Conservation (phyloP, 2,113 vertebrate genomes). For the Alosa alosa region DNA sequence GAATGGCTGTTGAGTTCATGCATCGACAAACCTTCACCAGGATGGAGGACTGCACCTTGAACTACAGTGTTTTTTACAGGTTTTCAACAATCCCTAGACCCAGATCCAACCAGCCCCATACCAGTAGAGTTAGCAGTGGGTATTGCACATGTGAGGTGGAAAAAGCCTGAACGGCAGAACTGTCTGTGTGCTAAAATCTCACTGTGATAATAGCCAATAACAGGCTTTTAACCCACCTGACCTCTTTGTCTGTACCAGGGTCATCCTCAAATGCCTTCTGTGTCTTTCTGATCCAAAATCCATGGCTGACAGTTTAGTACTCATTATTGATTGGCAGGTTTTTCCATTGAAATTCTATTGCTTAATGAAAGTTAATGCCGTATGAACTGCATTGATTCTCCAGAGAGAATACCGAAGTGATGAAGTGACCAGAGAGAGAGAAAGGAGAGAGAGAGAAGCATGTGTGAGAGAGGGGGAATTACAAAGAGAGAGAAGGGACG, state of each 20-base stretch:
- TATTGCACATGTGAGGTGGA: background rate
- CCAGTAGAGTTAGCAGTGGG: background rate
- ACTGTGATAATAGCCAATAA: background rate
- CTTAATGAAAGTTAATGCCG: no score
- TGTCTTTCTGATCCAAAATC: background rate
- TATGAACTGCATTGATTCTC: no score
- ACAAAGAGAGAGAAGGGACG: background rate
- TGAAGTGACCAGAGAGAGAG: background rate
- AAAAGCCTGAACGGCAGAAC: background rate
- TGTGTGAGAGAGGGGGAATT: no score
- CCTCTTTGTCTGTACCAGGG: background rate
- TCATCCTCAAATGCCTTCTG: background rate
- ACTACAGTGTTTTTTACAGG: no score
- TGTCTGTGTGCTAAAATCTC: background rate
- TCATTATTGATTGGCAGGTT: background rate
- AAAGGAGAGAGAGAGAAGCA: no score
- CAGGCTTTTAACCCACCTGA: background rate
- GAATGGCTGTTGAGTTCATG: no score
- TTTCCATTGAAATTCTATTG: no score
- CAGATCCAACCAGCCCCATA: no score
- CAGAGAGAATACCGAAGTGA: no score
- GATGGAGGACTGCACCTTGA: no score
- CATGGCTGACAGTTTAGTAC: background rate
- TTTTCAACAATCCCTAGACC: no score
- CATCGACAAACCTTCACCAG: no score